Base-by-base conservation (phyloP, 2,113 vertebrate species). In the Scopus umbretta region DNA sequence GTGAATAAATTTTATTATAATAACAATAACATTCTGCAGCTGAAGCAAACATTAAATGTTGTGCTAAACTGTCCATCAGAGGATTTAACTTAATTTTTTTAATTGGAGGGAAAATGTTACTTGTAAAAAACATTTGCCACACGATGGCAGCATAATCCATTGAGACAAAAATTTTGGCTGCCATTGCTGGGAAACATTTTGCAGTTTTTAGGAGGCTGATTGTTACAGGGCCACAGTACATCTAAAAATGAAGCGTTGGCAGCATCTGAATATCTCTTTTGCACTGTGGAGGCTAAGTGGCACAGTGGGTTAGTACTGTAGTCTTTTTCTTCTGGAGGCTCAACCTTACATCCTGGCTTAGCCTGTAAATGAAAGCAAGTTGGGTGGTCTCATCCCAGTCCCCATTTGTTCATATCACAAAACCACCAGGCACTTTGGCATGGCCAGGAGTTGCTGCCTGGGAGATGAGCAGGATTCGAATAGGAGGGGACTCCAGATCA, bases 371-470 rank as follows among this genome's bases (percentile, higher is more conserved):
- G 83, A 70, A 83, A 94, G 96, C 94, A 91, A 96, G 86, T 95
- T 96, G 97, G 96, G 97, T 98, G 97, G 97, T 97, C 97, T 95
- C 86, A 53, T 92, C 79, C 61, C 80, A 91, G 81, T 80, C 74
- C 86, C 43, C 63, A 56, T 96, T 95, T 92, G 93, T 88, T 81
- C 65, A 55, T 58, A 84, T 88, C 94, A 96, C 95, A 97, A 94
- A 97, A 94, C 89, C 89, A 63, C 88, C 75, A 49, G 11, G 83
- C 92, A 96, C 75, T 6, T 93, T 42, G 17, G 92, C 79, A 95
- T 47, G 50, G 66, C 94, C 55, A 68, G 67, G 88, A 74, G 75
- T 55, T 90, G 86, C 26, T 32, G 56, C 72, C 38, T 95, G 96
- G 95, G 88, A 80, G 86, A 82, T 72, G 19, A 74, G 43, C 9